Evolutionary conservation across 2,888 invertebrate species (phyloP).

Genomic region (Pseudococcus longispinus): DNA sequence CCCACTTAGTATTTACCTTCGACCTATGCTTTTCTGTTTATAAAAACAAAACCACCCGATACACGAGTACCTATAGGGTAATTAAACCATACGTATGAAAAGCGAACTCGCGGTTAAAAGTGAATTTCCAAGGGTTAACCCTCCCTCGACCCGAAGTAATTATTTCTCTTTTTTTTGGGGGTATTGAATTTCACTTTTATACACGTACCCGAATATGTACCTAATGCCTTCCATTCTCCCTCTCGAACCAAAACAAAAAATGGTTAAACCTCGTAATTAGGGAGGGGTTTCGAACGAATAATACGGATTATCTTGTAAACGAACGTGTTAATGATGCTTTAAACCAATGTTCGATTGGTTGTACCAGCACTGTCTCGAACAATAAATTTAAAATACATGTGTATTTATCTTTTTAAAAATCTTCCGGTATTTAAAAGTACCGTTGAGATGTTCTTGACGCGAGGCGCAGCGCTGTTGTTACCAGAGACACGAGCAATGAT

Average conservation of each 20-base stretch:
- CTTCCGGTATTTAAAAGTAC: slow-evolving; percentile 24
- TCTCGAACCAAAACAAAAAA: background rate
- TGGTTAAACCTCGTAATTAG: background rate
- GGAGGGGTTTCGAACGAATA: background rate
- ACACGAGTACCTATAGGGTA: too few species aligned
- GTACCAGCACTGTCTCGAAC: background rate
- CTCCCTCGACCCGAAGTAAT: background rate
- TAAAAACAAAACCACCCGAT: background rate
- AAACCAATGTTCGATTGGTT: background rate
- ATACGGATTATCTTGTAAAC: background rate
- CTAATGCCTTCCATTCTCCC: background rate
- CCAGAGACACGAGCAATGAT: background rate
- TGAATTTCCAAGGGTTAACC: background rate
- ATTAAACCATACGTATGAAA: background rate
- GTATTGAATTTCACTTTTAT: slow-evolving; percentile 21
- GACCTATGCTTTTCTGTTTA: background rate
- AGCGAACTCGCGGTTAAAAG: slow-evolving; percentile 31
- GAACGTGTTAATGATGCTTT: slow-evolving; percentile 22
- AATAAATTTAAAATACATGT: background rate
- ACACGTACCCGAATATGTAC: background rate
- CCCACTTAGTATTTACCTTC: background rate
- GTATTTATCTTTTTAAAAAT: slow-evolving; percentile 9
- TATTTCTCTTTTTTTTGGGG: background rate
- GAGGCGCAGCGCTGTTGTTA: background rate
- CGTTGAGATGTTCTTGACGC: background rate